Evolutionary conservation across 2,797 vertebrate species (phyloP).

Genomic region (Percopsis omiscomaycus): DNA sequence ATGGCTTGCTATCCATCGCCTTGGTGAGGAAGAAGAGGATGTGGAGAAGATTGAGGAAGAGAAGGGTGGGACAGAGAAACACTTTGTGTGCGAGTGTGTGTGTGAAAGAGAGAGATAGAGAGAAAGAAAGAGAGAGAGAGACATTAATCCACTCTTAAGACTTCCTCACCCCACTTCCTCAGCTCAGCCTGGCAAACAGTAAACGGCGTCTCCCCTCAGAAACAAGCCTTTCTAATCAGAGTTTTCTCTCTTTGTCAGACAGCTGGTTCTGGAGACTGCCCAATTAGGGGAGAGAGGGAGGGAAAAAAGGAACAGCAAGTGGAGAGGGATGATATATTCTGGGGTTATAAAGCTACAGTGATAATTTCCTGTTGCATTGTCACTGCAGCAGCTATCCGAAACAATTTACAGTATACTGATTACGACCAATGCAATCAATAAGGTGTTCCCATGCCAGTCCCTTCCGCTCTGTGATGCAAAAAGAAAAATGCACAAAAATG

Average conservation of each 20-base stretch:
- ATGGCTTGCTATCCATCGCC: constrained; percentile 49
- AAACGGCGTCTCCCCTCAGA: constrained; percentile 48
- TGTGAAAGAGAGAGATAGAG: constrained; percentile 24
- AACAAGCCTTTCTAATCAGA: constrained; percentile 64
- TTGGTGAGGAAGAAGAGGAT: constrained; percentile 53
- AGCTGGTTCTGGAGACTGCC: constrained; percentile 67
- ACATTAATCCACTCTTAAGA: constrained; percentile 67
- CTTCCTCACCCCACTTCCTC: constrained; percentile 61
- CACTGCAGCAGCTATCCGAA: constrained; percentile 45
- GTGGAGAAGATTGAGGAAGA: constrained; percentile 15
- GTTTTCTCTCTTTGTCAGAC: constrained; percentile 50
- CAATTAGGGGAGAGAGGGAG: constrained; percentile 60
- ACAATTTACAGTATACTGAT: constrained; percentile 46
- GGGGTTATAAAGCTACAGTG: constrained; percentile 48
- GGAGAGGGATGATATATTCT: constrained; percentile 23
- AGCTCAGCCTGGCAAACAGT: constrained; percentile 61
- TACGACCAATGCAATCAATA: constrained; percentile 40
- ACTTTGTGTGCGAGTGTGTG: constrained; percentile 9
- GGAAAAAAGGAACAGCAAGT: constrained; percentile 16
- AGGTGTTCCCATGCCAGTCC: constrained; percentile 41
- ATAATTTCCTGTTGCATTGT: constrained; percentile 59
- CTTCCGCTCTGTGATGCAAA: constrained; percentile 22
- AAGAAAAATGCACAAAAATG: constrained; percentile 12
- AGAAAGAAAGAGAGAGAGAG: constrained; percentile 16
- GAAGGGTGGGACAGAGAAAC: constrained; percentile 41